Conservation (phyloP, 2,888 invertebrate genomes). For the Theristus sp. region DNA sequence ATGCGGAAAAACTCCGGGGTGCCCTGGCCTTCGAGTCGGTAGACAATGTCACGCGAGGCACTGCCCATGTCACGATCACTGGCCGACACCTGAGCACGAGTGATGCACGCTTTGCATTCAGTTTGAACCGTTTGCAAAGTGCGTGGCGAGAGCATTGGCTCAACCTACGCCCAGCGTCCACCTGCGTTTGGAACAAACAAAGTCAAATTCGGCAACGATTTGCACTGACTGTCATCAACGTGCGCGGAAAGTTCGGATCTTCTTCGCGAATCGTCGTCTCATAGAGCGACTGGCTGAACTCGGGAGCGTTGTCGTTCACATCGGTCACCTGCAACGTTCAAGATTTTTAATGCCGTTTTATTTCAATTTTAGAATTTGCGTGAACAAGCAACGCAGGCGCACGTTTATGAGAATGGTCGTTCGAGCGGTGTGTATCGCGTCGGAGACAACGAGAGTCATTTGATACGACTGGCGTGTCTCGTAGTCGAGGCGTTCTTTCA, state of each 20-base stretch:
- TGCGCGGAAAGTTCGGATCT: constrained; percentile 18
- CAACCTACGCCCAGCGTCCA: too few species aligned
- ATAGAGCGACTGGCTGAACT: constrained; percentile 18
- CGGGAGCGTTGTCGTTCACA: constrained; percentile 33
- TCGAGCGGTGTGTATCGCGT: constrained; percentile 46
- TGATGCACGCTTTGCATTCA: constrained; percentile 18
- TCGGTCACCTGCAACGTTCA: constrained; percentile 18
- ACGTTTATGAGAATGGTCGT: constrained; percentile 68
- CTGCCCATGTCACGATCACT: constrained; percentile 11
- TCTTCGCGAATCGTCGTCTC: constrained; percentile 21
- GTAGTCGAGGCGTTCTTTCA: constrained; percentile 20
- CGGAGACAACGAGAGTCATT: constrained; percentile 61
- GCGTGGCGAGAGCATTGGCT: too few species aligned
- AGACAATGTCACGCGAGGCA: constrained; percentile 19
- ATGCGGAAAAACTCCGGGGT: constrained; percentile 34
- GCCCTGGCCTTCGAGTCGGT: constrained; percentile 28
- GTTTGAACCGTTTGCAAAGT: constrained; percentile 13
- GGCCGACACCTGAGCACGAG: constrained; percentile 7
- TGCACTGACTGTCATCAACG: constrained; percentile 19
- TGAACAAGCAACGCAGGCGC: too few species aligned
- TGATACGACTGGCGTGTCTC: constrained; percentile 39
- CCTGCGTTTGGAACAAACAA: too few species aligned
- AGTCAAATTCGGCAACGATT: too few species aligned
- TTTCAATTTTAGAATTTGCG: not conserved
- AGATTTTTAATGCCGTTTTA: too few species aligned